Conservation (phyloP, 1,140 invertebrate species). For the Oncopeltus fasciatus region DNA sequence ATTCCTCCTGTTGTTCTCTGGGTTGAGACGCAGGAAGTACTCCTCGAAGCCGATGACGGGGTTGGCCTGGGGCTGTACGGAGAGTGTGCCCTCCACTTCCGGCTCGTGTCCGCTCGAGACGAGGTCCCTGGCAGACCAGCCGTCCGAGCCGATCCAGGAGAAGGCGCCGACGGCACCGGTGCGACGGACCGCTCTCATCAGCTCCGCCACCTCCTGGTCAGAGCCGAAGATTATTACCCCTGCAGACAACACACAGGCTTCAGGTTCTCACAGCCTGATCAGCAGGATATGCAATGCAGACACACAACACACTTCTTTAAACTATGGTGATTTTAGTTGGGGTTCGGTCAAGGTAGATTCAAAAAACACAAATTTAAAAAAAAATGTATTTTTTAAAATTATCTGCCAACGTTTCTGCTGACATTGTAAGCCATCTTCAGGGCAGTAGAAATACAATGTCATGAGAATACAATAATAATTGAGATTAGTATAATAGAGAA, state of each 20-base stretch:
- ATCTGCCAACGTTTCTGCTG: no score
- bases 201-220: slow-evolving; percentile 86
- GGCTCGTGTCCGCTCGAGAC: slow-evolving; percentile 79
- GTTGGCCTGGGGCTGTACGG: slow-evolving; percentile 79
- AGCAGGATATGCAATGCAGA: no score
- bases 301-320: no score
- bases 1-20: slow-evolving; percentile 74
- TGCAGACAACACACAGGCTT: slow-evolving; percentile 33
- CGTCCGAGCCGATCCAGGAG: slow-evolving; percentile 90
- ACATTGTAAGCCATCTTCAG: no score
- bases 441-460: no score
- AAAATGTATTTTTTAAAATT: no score
- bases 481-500: no score
- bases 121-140: slow-evolving; percentile 73
- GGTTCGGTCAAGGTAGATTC: no score
- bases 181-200: slow-evolving; percentile 78
- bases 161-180: slow-evolving; percentile 78
- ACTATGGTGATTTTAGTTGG: no score
- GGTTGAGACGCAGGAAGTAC: slow-evolving; percentile 72
- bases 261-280: no score
- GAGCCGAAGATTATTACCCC: slow-evolving; percentile 92
- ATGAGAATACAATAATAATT: no score
- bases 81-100: slow-evolving; percentile 80
- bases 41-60: slow-evolving; percentile 73
- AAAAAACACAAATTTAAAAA: no score